A percentile compares a stretch with the other conserved stretches of the same genome.
Conservation (phyloP, 92 coral and sea anemone species). For the Phymanthus crucifer region DNA sequence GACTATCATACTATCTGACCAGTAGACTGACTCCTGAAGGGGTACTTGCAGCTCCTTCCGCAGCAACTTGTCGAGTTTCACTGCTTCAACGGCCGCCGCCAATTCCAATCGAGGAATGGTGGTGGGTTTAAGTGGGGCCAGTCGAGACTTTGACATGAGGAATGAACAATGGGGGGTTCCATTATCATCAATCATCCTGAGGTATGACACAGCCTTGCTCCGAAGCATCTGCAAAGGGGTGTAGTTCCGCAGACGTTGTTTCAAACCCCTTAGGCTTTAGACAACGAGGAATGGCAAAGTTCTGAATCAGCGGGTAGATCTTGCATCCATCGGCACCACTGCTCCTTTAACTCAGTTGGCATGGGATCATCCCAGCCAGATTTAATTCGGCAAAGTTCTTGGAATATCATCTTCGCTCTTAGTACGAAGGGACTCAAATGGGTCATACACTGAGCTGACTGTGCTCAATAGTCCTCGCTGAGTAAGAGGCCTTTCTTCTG, state of each 20-base stretch:
- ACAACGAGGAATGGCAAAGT: slow-evolving; percentile 35
- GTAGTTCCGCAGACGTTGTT: slow-evolving; percentile 21
- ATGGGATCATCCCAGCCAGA: slow-evolving; percentile 40
- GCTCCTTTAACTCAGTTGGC: slow-evolving; percentile 23
- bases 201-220: slow-evolving; percentile 18
- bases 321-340: slow-evolving; percentile 35
- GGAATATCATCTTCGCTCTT: slow-evolving; percentile 38
- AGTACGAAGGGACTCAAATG: slow-evolving; percentile 44
- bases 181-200: neutral
- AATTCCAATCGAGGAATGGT: neutral
- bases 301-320: slow-evolving; percentile 33
- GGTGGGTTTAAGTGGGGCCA: neutral
- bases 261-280: slow-evolving; percentile 26
- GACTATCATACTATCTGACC: slow-evolving; percentile 54
- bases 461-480: slow-evolving; percentile 43
- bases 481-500: slow-evolving; percentile 39
- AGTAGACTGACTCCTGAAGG: slow-evolving; percentile 41
- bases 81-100: no score
- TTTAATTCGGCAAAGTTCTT: slow-evolving; percentile 42
- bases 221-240: slow-evolving; percentile 43
- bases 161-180: neutral
- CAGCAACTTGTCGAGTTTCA: no score
- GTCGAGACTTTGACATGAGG: neutral
- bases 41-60: no score
- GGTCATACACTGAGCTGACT: slow-evolving; percentile 50